Percentiles rank a stretch among this genome's conserved stretches.
phyloP scores from a whole-genome alignment of 2,113 vertebrate species.

The Bostrychus sinensis region DNA sequence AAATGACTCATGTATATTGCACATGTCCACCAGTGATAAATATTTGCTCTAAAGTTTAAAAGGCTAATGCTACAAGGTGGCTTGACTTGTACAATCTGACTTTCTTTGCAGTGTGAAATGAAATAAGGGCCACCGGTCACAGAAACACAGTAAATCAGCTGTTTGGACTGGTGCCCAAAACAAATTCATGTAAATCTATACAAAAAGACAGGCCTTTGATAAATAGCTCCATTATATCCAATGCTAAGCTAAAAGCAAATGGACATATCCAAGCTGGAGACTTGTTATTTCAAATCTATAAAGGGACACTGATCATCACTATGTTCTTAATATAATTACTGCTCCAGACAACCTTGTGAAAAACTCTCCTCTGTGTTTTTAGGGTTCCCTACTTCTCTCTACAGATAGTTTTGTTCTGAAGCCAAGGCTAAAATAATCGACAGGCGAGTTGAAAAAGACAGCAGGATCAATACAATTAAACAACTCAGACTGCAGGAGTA shows the following conservation, averaged over 20 bases:
- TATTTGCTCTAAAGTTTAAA: background rate
- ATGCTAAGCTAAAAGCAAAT: background rate
- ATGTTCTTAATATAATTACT: too few relatives aligned
- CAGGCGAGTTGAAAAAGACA: conserved; percentile 37
- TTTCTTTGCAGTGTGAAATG: too few relatives aligned
- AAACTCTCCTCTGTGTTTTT: background rate
- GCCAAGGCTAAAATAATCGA: background rate
- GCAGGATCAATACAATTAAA: conserved; percentile 51
- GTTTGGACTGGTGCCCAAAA: too few relatives aligned
- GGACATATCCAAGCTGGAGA: too few relatives aligned
- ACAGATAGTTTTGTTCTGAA: conserved; percentile 11
- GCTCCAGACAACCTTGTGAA: background rate
- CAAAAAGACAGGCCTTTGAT: background rate
- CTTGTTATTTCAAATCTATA: background rate
- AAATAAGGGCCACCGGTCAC: background rate
- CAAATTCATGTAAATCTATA: background rate
- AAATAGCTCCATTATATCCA: background rate
- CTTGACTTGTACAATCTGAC: background rate
- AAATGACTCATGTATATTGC: too few relatives aligned
- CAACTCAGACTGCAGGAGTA: conserved; percentile 24
- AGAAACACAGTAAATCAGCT: too few relatives aligned
- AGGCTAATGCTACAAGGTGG: background rate
- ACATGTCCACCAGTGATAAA: too few relatives aligned
- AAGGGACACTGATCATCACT: background rate
- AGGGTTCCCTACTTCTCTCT: conserved; percentile 13